A percentile compares a stretch with the other conserved stretches of the same genome.
These are phyloP conservation scores for Drosophila trichaetosa DNA, from an alignment of 2,888 invertebrate species.

Conservation along the genomic window DNA sequence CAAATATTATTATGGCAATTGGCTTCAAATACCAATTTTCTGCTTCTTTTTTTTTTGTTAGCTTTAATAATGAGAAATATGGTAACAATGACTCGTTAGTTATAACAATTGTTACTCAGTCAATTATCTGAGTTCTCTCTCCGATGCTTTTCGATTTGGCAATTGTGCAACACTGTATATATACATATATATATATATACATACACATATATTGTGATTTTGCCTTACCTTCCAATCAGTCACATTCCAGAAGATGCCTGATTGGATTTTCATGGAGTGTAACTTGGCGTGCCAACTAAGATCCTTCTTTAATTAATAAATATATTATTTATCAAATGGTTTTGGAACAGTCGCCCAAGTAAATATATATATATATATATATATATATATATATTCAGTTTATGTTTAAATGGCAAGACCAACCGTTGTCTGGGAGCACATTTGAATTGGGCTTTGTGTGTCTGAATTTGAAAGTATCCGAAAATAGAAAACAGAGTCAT, in stretches of 20 bases:
- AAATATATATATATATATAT: not conserved
- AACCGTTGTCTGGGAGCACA: conserved; percentile 9
- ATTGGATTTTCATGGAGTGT: not conserved
- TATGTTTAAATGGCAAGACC: not conserved
- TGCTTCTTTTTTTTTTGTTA: not conserved
- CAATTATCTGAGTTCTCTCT: not conserved
- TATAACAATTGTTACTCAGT: not conserved
- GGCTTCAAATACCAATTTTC: not conserved
- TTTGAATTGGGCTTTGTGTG: not conserved
- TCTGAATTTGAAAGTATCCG: conserved; percentile 45
- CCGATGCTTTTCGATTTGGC: not conserved
- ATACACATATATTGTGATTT: not conserved
- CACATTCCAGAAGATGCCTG: conserved; percentile 10
- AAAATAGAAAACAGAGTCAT: conserved; percentile 60
- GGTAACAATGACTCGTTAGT: not conserved
- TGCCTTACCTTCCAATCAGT: not conserved
- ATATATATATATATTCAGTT: not conserved
- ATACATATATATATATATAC: not conserved
- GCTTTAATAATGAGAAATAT: conserved; percentile 1
- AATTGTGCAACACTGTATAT: not conserved
- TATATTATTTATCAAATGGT: conserved; percentile 10
- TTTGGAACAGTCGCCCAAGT: conserved; percentile 1
- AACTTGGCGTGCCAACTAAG: not conserved
- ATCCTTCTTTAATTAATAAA: not conserved
- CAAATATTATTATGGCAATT: not conserved